A percentile compares a stretch with the other conserved stretches of the same genome.
phyloP scores from a whole-genome alignment of 2,797 vertebrate species.

The Rhabdophis nuchalis region DNA sequence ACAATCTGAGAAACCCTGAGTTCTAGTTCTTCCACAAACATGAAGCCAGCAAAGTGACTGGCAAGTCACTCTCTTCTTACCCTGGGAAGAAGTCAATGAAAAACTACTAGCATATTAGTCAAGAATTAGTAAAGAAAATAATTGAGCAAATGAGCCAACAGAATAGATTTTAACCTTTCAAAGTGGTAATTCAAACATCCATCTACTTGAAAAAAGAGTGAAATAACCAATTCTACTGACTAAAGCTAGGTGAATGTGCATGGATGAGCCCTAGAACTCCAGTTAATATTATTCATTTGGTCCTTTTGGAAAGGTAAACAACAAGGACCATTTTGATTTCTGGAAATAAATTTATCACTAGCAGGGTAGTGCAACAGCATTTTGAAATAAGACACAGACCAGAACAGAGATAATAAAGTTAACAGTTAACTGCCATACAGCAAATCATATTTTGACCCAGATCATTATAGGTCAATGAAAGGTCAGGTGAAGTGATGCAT shows the following conservation, averaged over 20 bases:
- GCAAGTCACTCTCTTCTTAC: background rate
- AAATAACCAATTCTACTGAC: background rate
- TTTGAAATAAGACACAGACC: background rate
- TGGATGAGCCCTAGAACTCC: background rate
- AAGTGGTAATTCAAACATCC: background rate
- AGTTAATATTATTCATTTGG: background rate
- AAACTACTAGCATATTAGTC: background rate
- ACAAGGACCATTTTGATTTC: background rate
- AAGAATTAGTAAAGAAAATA: background rate
- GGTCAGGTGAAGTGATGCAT: background rate
- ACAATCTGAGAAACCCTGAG: background rate
- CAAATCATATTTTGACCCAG: background rate
- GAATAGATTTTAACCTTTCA: background rate
- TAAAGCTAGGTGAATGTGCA: background rate
- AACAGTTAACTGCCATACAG: background rate
- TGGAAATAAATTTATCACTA: background rate
- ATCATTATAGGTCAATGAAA: background rate
- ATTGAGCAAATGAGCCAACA: slow-evolving; percentile 18
- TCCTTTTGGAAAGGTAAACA: background rate
- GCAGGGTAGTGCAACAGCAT: background rate
- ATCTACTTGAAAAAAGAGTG: background rate
- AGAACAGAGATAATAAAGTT: background rate
- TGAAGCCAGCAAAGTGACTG: background rate
- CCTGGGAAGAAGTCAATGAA: background rate
- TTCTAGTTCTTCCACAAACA: background rate